Evolutionary conservation across 37 sponge, comb jelly and placozoan genomes (phyloP), one percentile per base, ranked within the genome.

Genomic region (Cliona cf. orientalis): DNA sequence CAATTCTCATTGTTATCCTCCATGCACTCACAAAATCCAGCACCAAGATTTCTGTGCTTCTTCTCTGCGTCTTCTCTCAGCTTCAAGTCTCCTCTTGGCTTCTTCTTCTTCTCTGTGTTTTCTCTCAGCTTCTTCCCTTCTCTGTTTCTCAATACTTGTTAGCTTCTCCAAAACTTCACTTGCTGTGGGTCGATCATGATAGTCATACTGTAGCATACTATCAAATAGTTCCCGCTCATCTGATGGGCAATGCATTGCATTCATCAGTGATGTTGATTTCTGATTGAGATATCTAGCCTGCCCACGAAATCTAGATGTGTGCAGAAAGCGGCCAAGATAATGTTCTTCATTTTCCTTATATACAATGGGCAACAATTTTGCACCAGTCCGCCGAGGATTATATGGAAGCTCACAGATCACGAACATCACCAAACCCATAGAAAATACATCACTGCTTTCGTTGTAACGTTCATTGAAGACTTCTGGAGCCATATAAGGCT

Each of bases 401-500:
- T n/a, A n/a, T 58, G 83, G 83, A 60, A 26, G 19, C 28, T 83
- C 83, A 42, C 35, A 32, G 33, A 83, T 83, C 75, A 73, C 56
- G 26, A 62, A 25, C 49, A 83, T 64, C 40, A 83, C 61, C 38
- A 83, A 66, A 7, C 74, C 83, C n/a, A 83, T 53, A 0, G 83
- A 83, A 39, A 83, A 83, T 4, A 83, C 53, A 62, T 83, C 83
- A 73, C 83, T 63, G 5, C 39, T 29, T 34, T 41, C 46, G 19
- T 43, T 72, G 74, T 83, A 83, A 23, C 42, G 83, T 40, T 61
- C 56, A 12, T 73, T 56, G 53, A 49, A 73, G 25, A 83, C 75
- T 59, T 83, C 83, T 42, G 83, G 83, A 9, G 83, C 83, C 83
- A 83, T 83, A 67, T 73, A 83, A 0, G 49, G 23, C 11, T 55